These are phyloP conservation scores for Drosophila eohydei DNA, from an alignment of 2,888 invertebrate species.

Conservation along the genomic window DNA sequence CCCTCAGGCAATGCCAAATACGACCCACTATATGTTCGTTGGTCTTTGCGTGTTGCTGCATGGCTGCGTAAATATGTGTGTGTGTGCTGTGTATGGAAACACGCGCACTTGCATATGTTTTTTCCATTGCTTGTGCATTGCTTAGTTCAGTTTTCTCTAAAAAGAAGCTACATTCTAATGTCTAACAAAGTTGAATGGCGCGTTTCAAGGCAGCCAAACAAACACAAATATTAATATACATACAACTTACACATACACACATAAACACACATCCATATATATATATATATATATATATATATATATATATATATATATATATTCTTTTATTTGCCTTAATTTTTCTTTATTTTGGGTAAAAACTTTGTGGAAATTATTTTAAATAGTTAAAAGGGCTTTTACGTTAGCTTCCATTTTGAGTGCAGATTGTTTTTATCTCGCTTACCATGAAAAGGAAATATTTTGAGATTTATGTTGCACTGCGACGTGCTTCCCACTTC, in stretches of 20 bases:
- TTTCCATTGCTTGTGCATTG: conserved; percentile 39
- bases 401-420: conserved; percentile 2
- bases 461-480: conserved; percentile 18
- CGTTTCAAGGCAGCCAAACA: conserved; percentile 45
- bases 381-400: conserved; percentile 43
- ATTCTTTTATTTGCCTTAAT: conserved; percentile 21
- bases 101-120: conserved; percentile 7
- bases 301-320: not conserved
- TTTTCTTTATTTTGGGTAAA: conserved; percentile 19
- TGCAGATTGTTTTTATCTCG: conserved; percentile 17
- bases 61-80: conserved; percentile 11
- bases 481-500: not conserved
- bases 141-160: conserved; percentile 62
- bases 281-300: conserved; percentile 6
- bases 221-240: conserved; percentile 23
- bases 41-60: conserved; percentile 20
- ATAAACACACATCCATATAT: no score
- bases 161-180: conserved; percentile 62
- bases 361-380: conserved; percentile 59
- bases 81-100: conserved; percentile 10
- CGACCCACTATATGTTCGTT: not conserved
- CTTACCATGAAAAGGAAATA: conserved; percentile 24
- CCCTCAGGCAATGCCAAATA: conserved; percentile 33
- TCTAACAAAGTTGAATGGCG: conserved; percentile 68
- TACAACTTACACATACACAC: not conserved